Base-by-base conservation (phyloP, 2,113 vertebrate species). In the Nettapus auritus region DNA sequence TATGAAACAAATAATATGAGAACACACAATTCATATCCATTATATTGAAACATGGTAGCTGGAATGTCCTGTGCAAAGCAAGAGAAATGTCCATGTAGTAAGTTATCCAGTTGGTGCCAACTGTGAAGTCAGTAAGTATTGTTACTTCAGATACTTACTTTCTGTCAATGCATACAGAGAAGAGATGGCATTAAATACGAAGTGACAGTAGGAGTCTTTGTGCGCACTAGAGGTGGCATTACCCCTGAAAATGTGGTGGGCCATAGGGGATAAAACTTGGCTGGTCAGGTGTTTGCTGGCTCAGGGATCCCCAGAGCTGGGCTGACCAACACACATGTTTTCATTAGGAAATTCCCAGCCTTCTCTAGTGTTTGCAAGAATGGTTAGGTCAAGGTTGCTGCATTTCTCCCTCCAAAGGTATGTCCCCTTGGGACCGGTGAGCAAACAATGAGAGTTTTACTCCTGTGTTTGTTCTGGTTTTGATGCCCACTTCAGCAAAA, bases 201-300 rank as follows among this genome's bases (percentile, higher is more conserved):
- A 82, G 57, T n/a, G 42, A 55, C 34, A 64, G 23, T 14, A 73
- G 28, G 22, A 82, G 3, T 48, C 5, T 67, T 48, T 17, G 20
- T 0, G 0, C 6, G 7, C 1, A 4, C 18, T 13, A 7, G 46
- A 55, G 23, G 13, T 20, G 23, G 19, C 0, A 0, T 31, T 71
- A 13, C 13, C 62, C 10, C 33, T 31, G 16, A n/a, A 71, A 79
- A 12, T 0, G 10, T 13, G 6, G 5, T 38, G 9, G 31, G 18
- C 7, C 48, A 6, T 6, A 1, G 5, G 11, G 11, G 5, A 7
- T 25, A 29, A 18, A 28, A 40, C 21, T 38, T 71, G 28, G 33
- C 14, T 60, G 42, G 5, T 0, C 1, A 26, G 5, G 5, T 15
- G 22, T 66, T 66, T 52, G 25, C 34, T 66, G 19, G 3, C 34